Evolutionary conservation across 1,140 invertebrate genomes (phyloP), one percentile per base, ranked within the genome.

Genomic region (Tetraneura akinire): DNA sequence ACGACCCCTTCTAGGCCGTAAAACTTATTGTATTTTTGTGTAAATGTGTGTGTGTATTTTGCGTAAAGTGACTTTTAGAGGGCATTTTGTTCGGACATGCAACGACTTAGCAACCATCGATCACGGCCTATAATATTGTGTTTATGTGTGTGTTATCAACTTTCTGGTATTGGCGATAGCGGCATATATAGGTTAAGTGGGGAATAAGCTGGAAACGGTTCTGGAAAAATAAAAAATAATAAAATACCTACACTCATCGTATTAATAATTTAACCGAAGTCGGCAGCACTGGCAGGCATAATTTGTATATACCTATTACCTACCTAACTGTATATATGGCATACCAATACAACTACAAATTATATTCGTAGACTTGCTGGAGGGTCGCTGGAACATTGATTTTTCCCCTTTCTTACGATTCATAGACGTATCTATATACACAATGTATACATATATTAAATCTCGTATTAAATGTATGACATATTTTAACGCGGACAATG

Each of bases 361-460:
- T 37, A 14, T 66, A 71, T 18, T n/a, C n/a, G n/a, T n/a, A 45
- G 23, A 71, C 68, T 71, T 6, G 16, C 68, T 71, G 68, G 68
- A 71, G 68, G 68, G 45, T 71, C 68, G 68, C 68, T 71, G 68
- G 68, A 71, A 71, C 68, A 71, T 71, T 71, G 68, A 71, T 71
- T 71, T 71, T 71, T 47, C 14, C 68, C 68, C 68, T 71, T 71
- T 70, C 64, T 66, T 42, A 70, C 21, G 42, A 49, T 68, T 68
- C 37, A 64, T 64, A 42, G 9, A 6, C 18, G n/a, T 18, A 4
- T n/a, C 8, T 6, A 13, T 8, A 37, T 37, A 8, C 32, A 37
- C 8, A 37, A 3, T 3, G 8, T 37, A 37, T 8, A 37, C 3
- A 37, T 37, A 37, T 8, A 37, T 4, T 37, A 37, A 37, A 37